A percentile compares a stretch with the other conserved stretches of the same genome.
These are phyloP conservation scores for Rhinogobio ventralis DNA, from an alignment of 2,797 vertebrate species.

Conservation along the genomic window DNA sequence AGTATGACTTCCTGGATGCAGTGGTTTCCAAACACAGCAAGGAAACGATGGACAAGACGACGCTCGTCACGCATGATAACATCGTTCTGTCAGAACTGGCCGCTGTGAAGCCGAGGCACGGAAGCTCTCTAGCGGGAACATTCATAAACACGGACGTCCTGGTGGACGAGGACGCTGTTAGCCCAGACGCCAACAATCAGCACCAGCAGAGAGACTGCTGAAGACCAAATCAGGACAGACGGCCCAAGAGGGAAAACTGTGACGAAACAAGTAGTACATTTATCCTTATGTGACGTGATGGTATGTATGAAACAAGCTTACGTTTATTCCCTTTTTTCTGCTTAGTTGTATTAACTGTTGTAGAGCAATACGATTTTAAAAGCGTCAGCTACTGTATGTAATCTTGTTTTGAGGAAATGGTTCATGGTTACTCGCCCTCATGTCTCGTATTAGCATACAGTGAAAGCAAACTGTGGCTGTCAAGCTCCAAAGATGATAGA, in stretches of 20 bases:
- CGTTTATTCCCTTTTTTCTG: constrained; percentile 50
- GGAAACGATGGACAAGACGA: constrained; percentile 97
- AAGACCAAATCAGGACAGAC: background rate
- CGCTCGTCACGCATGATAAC: constrained; percentile 91
- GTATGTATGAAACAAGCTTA: constrained; percentile 45
- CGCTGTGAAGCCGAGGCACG: constrained; percentile 85
- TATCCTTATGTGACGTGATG: constrained; percentile 30
- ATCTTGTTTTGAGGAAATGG: constrained; percentile 9
- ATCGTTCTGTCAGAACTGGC: constrained; percentile 92
- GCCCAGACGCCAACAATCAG: constrained; percentile 83
- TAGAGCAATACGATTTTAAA: constrained; percentile 75
- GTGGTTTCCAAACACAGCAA: constrained; percentile 93
- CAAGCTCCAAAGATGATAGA: background rate
- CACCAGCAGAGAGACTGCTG: constrained; percentile 69
- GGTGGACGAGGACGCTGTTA: constrained; percentile 81
- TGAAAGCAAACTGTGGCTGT: background rate
- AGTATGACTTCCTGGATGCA: constrained; percentile 92
- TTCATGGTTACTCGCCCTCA: background rate
- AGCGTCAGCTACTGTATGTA: constrained; percentile 57
- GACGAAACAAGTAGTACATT: background rate
- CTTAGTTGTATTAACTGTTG: constrained; percentile 52
- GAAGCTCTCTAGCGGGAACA: constrained; percentile 82
- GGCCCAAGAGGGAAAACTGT: constrained; percentile 61
- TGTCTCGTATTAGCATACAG: background rate
- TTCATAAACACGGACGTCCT: constrained; percentile 90